Percentiles rank a stretch among this genome's conserved stretches.
These are phyloP conservation scores for Pomacea canaliculata DNA, from an alignment of 2,888 invertebrate species.

Conservation along the genomic window DNA sequence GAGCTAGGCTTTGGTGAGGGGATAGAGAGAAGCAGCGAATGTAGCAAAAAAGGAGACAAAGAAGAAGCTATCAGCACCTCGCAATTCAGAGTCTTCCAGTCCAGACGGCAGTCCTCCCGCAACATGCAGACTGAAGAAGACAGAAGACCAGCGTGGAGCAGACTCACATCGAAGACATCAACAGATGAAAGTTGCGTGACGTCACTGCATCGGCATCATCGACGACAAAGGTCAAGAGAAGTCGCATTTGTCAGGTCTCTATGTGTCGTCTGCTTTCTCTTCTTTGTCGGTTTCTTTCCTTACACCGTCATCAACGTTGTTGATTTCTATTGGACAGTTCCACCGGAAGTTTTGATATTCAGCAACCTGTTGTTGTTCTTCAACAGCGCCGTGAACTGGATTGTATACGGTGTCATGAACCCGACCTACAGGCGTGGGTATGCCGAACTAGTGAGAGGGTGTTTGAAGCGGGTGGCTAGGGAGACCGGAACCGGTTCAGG, in stretches of 20 bases:
- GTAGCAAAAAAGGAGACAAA: no score
- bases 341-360: conserved; percentile 19
- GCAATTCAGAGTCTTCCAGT: no score
- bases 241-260: conserved; percentile 13
- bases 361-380: conserved; percentile 15
- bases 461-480: no score
- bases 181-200: not conserved
- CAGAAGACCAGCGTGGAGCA: no score
- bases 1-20: no score
- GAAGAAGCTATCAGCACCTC: no score
- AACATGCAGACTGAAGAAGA: no score
- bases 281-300: conserved; percentile 7
- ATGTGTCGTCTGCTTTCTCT: conserved; percentile 18
- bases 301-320: conserved; percentile 14
- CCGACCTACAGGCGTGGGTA: conserved; percentile 18
- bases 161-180: no score
- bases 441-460: not conserved
- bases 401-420: conserved; percentile 33
- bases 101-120: no score
- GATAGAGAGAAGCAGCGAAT: no score
- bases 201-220: not conserved
- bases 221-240: conserved; percentile 2
- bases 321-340: not conserved
- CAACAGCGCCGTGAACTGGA: conserved; percentile 30
- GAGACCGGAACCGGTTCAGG: no score